A percentile compares a stretch with the other conserved stretches of the same genome.
phyloP scores from a whole-genome alignment of 2,888 invertebrate species.

The Choristoneura rosaceana region DNA sequence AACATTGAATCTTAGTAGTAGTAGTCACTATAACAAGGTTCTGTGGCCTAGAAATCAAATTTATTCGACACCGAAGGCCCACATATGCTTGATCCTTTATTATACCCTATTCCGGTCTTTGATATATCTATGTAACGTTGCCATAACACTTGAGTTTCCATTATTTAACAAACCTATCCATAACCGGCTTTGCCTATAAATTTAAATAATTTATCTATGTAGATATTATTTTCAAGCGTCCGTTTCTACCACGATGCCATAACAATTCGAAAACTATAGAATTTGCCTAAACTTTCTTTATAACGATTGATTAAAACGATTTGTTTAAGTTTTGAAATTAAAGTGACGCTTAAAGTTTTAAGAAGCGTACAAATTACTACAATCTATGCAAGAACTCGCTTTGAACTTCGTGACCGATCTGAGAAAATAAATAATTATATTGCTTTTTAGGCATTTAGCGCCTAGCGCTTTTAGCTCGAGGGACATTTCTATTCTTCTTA shows the following conservation, averaged over 20 bases:
- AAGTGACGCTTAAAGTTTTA: neutral
- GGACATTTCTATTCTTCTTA: too few species aligned
- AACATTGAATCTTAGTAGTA: too few species aligned
- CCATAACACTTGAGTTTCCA: neutral
- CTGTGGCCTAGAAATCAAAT: too few species aligned
- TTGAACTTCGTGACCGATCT: too few species aligned
- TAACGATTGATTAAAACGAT: neutral
- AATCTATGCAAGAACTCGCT: too few species aligned
- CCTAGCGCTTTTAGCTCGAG: too few species aligned
- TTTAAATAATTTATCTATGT: neutral
- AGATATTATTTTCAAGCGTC: neutral
- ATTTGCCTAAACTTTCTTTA: neutral
- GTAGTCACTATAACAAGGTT: too few species aligned
- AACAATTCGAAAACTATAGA: neutral
- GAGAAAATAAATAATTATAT: too few species aligned
- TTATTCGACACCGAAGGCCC: neutral
- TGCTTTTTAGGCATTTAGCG: too few species aligned
- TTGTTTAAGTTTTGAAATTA: neutral
- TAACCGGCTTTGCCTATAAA: neutral
- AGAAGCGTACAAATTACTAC: too few species aligned
- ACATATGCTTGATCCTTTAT: neutral
- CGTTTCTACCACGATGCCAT: neutral
- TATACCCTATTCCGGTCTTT: constrained; percentile 9
- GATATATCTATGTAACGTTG: neutral
- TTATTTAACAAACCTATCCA: neutral